Percentiles rank a stretch among this genome's conserved stretches.
Evolutionary conservation across 2,888 invertebrate species (phyloP).

Genomic region (Dynastes maya): DNA sequence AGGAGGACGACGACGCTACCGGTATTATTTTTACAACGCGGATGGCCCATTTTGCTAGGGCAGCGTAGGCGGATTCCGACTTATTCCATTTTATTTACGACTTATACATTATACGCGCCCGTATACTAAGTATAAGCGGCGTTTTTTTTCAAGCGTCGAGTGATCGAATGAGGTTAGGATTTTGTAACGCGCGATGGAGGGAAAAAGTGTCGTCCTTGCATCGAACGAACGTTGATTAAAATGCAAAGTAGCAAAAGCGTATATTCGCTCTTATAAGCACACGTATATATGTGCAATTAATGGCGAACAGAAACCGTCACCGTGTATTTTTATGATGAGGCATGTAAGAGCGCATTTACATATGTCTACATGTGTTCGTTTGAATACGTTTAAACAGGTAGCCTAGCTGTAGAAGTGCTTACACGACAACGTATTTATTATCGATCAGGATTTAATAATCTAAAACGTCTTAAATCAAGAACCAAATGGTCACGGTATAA

Average conservation of each 20-base stretch:
- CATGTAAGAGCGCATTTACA: slow-evolving; percentile 25
- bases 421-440: not conserved
- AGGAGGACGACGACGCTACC: slow-evolving; percentile 6
- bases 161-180: slow-evolving; percentile 36
- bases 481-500: no score
- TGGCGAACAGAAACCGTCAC: slow-evolving; percentile 18
- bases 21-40: slow-evolving; percentile 38
- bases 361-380: slow-evolving; percentile 19
- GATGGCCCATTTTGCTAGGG: slow-evolving; percentile 22
- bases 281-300: slow-evolving; percentile 27
- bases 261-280: no score
- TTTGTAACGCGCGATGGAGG: slow-evolving; percentile 5
- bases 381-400: not conserved
- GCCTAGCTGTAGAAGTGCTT: not conserved
- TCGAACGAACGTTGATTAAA: slow-evolving; percentile 12
- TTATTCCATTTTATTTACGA: slow-evolving; percentile 19
- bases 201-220: slow-evolving; percentile 38
- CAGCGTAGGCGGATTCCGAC: not conserved
- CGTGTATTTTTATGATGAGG: slow-evolving; percentile 34
- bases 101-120: no score
- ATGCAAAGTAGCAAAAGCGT: slow-evolving; percentile 6
- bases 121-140: not conserved
- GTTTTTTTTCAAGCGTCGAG: not conserved
- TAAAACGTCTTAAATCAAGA: no score
- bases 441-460: not conserved